A percentile compares a stretch with the other conserved stretches of the same genome.
Evolutionary conservation across 2,888 invertebrate genomes (phyloP).

Genomic region (Candidula unifasciata): DNA sequence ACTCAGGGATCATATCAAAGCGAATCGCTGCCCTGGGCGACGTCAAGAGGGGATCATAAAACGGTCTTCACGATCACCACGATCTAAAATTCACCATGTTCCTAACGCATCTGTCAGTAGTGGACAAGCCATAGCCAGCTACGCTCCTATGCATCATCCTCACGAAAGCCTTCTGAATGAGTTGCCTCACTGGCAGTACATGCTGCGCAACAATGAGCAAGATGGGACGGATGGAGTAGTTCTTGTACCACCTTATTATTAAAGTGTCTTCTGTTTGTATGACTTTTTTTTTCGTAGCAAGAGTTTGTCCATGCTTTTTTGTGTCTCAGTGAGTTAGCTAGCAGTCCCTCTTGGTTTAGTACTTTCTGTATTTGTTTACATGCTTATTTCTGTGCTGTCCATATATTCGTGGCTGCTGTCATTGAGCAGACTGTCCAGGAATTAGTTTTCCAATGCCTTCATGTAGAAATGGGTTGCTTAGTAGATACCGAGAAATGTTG

Average conservation of each 20-base stretch:
- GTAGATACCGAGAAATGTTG: no score
- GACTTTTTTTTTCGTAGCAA: neutral
- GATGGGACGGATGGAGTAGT: conserved; percentile 1
- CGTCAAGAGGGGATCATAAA: conserved; percentile 10
- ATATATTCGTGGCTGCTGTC: no score
- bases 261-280: neutral
- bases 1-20: conserved; percentile 31
- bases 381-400: no score
- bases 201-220: conserved; percentile 9
- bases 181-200: conserved; percentile 38
- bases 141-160: neutral
- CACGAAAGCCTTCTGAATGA: conserved; percentile 16
- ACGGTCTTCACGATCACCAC: neutral
- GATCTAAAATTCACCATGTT: conserved; percentile 1
- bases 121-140: neutral
- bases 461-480: no score
- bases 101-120: neutral
- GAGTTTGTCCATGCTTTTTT: neutral
- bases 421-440: no score
- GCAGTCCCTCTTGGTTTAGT: no score
- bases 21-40: conserved; percentile 26
- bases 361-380: no score
- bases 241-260: conserved; percentile 22
- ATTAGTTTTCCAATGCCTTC: no score
- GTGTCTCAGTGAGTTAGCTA: neutral